Evolutionary conservation across 2,888 invertebrate species (phyloP).

Genomic region (Netelia virgata): DNA sequence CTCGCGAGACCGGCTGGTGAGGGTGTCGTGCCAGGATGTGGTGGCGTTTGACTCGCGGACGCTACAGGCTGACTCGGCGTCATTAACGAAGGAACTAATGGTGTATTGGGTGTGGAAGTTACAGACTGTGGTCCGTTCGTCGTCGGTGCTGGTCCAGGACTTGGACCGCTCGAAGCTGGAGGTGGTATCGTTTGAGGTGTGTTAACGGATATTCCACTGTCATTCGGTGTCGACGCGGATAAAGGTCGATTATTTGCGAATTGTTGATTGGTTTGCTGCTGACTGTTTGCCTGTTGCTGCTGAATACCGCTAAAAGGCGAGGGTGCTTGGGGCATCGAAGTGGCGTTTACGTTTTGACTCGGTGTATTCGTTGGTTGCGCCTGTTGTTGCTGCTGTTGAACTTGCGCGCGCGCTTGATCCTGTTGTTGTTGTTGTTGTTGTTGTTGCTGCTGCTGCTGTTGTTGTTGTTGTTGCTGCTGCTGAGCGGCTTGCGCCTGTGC

Average conservation of each 20-base stretch:
- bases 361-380: constrained; percentile 82
- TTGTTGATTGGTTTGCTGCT: constrained; percentile 81
- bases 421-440: constrained; percentile 84
- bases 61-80: constrained; percentile 88
- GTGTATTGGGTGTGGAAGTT: constrained; percentile 83
- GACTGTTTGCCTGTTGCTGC: constrained; percentile 81
- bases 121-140: constrained; percentile 84
- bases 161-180: constrained; percentile 82
- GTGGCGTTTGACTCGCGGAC: constrained; percentile 87
- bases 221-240: constrained; percentile 81
- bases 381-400: constrained; percentile 75
- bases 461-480: constrained; percentile 73
- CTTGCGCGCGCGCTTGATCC: constrained; percentile 81
- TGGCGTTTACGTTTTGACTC: constrained; percentile 78
- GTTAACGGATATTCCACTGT: constrained; percentile 84
- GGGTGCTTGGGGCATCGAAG: constrained; percentile 85
- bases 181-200: constrained; percentile 85
- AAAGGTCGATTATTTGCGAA: constrained; percentile 84
- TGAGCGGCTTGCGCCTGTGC: constrained; percentile 81
- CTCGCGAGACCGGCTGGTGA: constrained; percentile 84
- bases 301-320: constrained; percentile 86
- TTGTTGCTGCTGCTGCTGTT: constrained; percentile 73
- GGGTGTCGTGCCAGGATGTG: constrained; percentile 83
- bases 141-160: constrained; percentile 80
- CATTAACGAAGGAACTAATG: constrained; percentile 86